These are phyloP conservation scores for Volucella inanis DNA, from an alignment of 2,888 invertebrate genomes.

Conservation along the genomic window DNA sequence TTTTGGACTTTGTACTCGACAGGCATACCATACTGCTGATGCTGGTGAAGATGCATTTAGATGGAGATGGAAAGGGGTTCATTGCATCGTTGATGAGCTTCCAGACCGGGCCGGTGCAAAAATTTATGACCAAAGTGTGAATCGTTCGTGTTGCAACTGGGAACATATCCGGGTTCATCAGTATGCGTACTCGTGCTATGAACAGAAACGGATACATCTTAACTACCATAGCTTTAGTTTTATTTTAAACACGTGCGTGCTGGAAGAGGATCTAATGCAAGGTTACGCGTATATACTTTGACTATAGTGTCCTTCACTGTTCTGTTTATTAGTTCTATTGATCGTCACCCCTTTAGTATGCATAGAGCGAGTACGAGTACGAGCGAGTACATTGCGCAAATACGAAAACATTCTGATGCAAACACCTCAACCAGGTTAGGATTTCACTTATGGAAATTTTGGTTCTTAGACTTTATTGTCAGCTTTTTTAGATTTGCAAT, in stretches of 20 bases:
- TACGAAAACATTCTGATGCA: too few relatives aligned
- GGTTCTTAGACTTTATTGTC: slow-evolving; percentile 12
- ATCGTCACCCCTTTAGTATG: slow-evolving; percentile 37
- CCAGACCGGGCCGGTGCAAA: slow-evolving; percentile 14
- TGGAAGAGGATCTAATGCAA: slow-evolving; percentile 54
- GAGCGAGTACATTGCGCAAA: too few relatives aligned
- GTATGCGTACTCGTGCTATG: slow-evolving; percentile 50
- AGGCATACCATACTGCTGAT: not conserved
- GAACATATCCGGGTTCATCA: slow-evolving; percentile 71
- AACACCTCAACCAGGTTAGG: slow-evolving; percentile 1
- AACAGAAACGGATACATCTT: slow-evolving; percentile 3
- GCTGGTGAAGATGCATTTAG: not conserved
- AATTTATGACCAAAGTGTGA: slow-evolving; percentile 71
- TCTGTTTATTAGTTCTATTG: not conserved
- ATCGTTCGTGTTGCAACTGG: slow-evolving; percentile 63
- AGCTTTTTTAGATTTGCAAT: slow-evolving; percentile 3
- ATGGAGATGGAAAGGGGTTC: slow-evolving; percentile 29
- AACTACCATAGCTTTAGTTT: not conserved
- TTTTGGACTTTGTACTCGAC: slow-evolving; percentile 63
- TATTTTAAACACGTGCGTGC: slow-evolving; percentile 60
- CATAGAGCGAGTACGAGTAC: slow-evolving; percentile 25
- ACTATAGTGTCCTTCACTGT: slow-evolving; percentile 35
- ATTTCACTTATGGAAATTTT: slow-evolving; percentile 65
- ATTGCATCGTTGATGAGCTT: slow-evolving; percentile 69
- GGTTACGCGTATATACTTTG: slow-evolving; percentile 36